Conservation (phyloP, 2,797 vertebrate genomes). For the Sylvilagus floridanus region DNA sequence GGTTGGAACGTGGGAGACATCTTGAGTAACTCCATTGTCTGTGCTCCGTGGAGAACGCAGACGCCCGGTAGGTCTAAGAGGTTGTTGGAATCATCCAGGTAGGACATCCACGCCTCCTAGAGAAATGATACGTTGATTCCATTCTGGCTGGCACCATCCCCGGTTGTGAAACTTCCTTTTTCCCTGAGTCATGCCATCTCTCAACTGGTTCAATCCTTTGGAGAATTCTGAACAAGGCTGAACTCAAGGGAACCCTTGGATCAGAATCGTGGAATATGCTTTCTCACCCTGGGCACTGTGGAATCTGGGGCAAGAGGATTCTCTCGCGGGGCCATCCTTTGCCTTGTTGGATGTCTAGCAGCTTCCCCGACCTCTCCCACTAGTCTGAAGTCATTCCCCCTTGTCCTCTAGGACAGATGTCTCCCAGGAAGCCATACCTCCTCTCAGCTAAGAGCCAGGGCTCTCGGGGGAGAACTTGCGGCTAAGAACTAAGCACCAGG, state of each 20-base stretch:
- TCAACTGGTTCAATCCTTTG: not conserved
- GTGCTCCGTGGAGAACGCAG: too few species aligned
- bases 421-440: not conserved
- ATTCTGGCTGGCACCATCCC: not conserved
- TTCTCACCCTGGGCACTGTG: accelerated
- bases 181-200: not conserved
- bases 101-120: not conserved
- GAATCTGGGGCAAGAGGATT: accelerated
- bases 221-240: not conserved
- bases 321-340: accelerated
- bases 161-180: not conserved
- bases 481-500: not conserved
- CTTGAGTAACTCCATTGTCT: too few species aligned
- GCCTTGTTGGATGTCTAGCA: accelerated
- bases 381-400: not conserved
- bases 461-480: not conserved
- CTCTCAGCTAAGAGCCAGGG: not conserved
- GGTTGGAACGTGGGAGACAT: not conserved
- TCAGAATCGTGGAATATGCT: too few species aligned
- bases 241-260: not conserved
- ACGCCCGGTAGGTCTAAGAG: too few species aligned
- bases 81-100: not conserved
- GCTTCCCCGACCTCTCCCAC: not conserved
- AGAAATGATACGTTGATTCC: not conserved
- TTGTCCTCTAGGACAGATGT: too few species aligned